Conservation (phyloP, 2,113 vertebrate genomes). For the Siniperca knerii region DNA sequence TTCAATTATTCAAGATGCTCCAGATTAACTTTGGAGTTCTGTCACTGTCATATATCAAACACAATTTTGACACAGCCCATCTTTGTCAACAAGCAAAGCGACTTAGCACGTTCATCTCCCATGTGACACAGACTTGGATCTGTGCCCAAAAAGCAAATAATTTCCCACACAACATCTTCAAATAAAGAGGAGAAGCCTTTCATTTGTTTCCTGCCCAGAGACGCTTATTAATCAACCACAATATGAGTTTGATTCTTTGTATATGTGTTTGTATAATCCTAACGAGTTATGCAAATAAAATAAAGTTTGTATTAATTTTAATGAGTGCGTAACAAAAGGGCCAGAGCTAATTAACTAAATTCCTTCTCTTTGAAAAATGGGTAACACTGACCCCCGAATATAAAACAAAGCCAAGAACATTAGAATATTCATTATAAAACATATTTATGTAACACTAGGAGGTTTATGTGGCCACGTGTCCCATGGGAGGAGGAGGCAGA, state of each 20-base stretch:
- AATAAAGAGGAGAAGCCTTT: conserved; percentile 50
- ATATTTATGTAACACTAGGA: conserved; percentile 76
- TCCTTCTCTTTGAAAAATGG: conserved; percentile 76
- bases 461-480: conserved; percentile 65
- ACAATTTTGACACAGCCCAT: conserved; percentile 20
- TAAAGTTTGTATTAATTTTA: conserved; percentile 78
- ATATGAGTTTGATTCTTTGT: conserved; percentile 60
- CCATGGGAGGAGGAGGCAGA: conserved; percentile 61
- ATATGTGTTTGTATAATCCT: conserved; percentile 61
- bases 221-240: conserved; percentile 68
- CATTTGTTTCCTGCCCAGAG: conserved; percentile 52
- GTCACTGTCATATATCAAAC: conserved; percentile 50
- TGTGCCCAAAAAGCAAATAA: conserved; percentile 22
- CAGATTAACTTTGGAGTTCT: conserved; percentile 34
- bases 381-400: conserved; percentile 72
- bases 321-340: conserved; percentile 76
- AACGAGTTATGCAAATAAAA: conserved; percentile 74
- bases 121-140: conserved; percentile 48
- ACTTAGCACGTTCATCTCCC: conserved; percentile 49
- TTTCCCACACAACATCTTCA: conserved; percentile 48
- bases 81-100: conserved; percentile 45
- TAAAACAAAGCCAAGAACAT: conserved; percentile 72
- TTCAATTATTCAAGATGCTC: conserved; percentile 30
- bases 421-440: conserved; percentile 79
- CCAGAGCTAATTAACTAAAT: conserved; percentile 77